phyloP scores from a whole-genome alignment of 1,140 invertebrate species.

The Holcopasites calliopsidis region DNA sequence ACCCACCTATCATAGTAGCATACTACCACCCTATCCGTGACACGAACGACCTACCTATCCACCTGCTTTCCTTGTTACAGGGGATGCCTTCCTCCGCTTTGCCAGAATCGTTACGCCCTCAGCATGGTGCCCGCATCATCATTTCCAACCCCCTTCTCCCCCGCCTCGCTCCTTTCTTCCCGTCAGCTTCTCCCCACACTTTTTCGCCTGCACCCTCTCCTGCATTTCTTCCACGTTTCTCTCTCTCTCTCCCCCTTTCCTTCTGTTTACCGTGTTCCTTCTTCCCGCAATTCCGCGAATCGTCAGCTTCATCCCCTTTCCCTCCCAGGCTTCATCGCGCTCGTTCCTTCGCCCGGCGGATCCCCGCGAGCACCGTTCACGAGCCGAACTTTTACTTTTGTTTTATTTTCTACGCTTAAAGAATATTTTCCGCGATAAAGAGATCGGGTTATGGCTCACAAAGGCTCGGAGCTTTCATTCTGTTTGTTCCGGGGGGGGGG shows the following conservation, averaged over 20 bases:
- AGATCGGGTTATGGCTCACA: constrained; percentile 72
- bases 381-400: constrained; percentile 70
- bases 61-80: constrained; percentile 18
- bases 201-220: neutral
- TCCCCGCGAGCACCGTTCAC: constrained; percentile 57
- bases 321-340: constrained; percentile 16
- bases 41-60: constrained; percentile 23
- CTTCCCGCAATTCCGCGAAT: neutral
- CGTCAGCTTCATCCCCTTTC: constrained; percentile 1
- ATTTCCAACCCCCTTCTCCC: constrained; percentile 42
- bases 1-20: constrained; percentile 8
- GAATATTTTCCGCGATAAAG: constrained; percentile 75
- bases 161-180: neutral
- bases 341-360: neutral
- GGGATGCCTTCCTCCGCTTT: constrained; percentile 30
- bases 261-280: neutral
- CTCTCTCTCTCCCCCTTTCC: neutral
- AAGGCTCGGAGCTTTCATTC: constrained; percentile 72
- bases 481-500: constrained; percentile 74
- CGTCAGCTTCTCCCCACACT: neutral
- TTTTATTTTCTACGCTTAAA: constrained; percentile 74
- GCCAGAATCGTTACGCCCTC: constrained; percentile 55
- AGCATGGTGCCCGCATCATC: constrained; percentile 28
- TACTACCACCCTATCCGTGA: neutral
- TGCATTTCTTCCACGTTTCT: neutral